Conservation (phyloP, 2,797 vertebrate species). For the Limnodromus scolopaceus region DNA sequence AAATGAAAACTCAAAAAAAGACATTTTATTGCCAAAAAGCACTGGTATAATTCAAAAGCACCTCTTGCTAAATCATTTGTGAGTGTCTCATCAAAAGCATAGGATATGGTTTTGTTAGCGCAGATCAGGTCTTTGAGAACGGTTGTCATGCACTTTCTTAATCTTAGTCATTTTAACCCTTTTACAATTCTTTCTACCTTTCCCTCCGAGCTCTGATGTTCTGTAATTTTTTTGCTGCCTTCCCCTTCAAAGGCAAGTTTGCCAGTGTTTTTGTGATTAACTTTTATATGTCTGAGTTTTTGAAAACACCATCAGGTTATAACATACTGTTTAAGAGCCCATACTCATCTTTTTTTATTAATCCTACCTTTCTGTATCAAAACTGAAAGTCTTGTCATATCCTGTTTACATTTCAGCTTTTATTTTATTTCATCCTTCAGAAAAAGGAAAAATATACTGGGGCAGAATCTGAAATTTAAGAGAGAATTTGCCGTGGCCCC, state of each 20-base stretch:
- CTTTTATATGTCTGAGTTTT: constrained; percentile 38
- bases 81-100: constrained; percentile 74
- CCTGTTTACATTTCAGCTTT: constrained; percentile 15
- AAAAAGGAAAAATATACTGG: background rate
- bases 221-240: constrained; percentile 36
- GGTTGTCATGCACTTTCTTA: constrained; percentile 57
- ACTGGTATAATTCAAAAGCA: constrained; percentile 74
- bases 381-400: background rate
- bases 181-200: constrained; percentile 39
- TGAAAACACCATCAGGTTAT: background rate
- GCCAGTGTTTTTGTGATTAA: constrained; percentile 47
- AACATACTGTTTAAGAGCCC: constrained; percentile 14
- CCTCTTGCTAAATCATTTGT: constrained; percentile 68
- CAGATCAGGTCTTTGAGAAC: constrained; percentile 54
- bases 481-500: background rate
- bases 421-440: background rate
- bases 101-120: constrained; percentile 49
- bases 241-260: constrained; percentile 35
- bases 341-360: constrained; percentile 13
- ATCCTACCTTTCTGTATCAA: background rate
- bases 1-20: constrained; percentile 44
- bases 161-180: constrained; percentile 54
- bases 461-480: background rate
- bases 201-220: background rate
- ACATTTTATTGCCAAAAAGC: constrained; percentile 70